Evolutionary conservation across 2,113 vertebrate species (phyloP).

Genomic region (Sapayoa aenigma): DNA sequence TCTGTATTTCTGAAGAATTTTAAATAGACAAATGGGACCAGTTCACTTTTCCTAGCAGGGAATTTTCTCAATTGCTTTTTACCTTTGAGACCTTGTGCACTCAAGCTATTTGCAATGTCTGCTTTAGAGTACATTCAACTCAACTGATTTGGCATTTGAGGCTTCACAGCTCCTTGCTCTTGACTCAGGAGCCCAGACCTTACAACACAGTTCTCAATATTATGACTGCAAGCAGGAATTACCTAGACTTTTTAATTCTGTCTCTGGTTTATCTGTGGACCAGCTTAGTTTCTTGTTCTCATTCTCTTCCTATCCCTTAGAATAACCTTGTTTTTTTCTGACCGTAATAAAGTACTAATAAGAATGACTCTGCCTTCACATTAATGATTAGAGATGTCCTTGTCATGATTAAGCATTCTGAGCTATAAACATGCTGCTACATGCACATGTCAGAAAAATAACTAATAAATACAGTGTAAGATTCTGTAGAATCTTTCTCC

Average conservation of each 20-base stretch:
- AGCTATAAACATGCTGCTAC: background rate
- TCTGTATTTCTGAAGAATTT: slow-evolving; percentile 16
- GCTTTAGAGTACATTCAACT: background rate
- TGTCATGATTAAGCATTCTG: background rate
- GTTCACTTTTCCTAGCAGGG: background rate
- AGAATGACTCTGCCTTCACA: background rate
- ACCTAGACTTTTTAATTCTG: background rate
- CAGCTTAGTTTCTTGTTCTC: background rate
- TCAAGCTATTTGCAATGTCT: background rate
- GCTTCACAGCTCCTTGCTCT: slow-evolving; percentile 2
- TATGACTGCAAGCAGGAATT: background rate
- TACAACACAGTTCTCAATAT: background rate
- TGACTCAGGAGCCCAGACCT: background rate
- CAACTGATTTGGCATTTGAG: background rate
- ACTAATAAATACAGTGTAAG: background rate
- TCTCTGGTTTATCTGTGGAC: background rate
- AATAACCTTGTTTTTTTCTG: background rate
- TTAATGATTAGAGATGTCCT: background rate
- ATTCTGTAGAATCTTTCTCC: background rate
- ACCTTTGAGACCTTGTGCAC: background rate
- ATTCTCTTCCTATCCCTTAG: background rate
- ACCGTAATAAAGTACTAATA: background rate
- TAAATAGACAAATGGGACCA: background rate
- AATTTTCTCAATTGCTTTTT: slow-evolving; percentile 20
- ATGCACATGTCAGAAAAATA: background rate